phyloP scores from a whole-genome alignment of 2,797 vertebrate genomes.

The Nyctibius grandis region DNA sequence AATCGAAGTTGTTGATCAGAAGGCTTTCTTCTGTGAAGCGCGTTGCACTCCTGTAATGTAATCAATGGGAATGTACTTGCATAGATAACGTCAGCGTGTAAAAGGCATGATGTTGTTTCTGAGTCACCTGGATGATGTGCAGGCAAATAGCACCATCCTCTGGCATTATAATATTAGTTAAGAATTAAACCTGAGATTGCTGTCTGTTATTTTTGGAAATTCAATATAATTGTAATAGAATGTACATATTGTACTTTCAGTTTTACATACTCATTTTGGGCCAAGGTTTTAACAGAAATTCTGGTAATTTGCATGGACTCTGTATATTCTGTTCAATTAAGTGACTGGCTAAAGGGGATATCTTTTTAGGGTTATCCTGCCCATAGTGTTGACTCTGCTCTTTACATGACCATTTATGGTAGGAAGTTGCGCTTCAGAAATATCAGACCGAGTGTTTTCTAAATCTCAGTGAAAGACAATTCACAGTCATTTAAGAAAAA shows the following conservation, averaged over 20 bases:
- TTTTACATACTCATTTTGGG: conserved; percentile 68
- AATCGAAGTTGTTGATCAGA: not conserved
- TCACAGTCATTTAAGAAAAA: conserved; percentile 69
- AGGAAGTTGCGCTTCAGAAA: conserved; percentile 47
- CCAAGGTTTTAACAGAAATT: conserved; percentile 63
- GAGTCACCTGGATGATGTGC: not conserved
- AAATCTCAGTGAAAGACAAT: conserved; percentile 49
- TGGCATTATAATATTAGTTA: not conserved
- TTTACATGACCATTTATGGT: conserved; percentile 63
- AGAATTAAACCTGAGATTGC: conserved; percentile 19
- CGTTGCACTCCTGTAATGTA: not conserved
- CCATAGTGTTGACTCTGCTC: conserved; percentile 55
- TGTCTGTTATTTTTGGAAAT: conserved; percentile 52
- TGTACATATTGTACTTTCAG: conserved; percentile 66
- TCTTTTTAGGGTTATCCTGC: conserved; percentile 32
- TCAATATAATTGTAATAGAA: conserved; percentile 25
- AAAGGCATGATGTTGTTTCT: not conserved
- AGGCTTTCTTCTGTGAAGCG: not conserved
- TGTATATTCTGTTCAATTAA: conserved; percentile 1
- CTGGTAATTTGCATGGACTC: conserved; percentile 56
- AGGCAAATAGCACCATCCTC: conserved; percentile 61
- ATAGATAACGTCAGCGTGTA: rapidly evolving
- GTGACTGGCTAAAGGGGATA: not conserved
- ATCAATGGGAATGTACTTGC: not conserved
- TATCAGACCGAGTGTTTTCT: not conserved